Conservation (phyloP, 2,797 vertebrate species). For the Rhabdophis nuchalis region DNA sequence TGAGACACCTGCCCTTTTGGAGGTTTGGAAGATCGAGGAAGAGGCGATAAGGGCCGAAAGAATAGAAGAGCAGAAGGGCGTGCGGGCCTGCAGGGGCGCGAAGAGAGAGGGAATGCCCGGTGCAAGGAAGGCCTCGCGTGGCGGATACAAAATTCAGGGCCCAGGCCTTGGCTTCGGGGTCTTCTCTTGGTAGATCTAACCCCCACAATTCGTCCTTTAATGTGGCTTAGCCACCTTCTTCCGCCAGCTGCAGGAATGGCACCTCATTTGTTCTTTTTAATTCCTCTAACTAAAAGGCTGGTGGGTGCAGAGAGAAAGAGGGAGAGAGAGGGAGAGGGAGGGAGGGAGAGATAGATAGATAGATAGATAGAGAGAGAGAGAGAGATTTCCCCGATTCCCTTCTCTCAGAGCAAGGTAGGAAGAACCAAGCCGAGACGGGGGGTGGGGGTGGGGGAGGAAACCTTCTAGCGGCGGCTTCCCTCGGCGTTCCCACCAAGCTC, state of each 20-base stretch:
- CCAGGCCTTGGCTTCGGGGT: neutral
- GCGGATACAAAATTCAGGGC: neutral
- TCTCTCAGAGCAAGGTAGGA: too few species aligned
- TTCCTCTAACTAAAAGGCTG: neutral
- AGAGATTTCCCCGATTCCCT: neutral
- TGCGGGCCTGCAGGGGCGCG: neutral
- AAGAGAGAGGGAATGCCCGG: neutral
- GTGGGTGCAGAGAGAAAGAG: neutral
- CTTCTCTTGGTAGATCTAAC: neutral
- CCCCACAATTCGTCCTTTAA: neutral
- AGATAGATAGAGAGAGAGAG: too few species aligned
- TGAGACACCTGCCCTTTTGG: neutral
- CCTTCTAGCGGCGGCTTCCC: neutral
- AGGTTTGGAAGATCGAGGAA: neutral
- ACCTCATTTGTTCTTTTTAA: neutral
- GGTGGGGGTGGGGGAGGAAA: too few species aligned
- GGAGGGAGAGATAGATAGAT: fast-evolving
- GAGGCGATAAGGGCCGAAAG: neutral
- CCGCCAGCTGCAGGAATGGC: neutral
- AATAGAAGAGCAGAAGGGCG: too few species aligned
- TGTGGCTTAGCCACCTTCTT: neutral
- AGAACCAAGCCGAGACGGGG: neutral
- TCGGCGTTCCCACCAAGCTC: neutral
- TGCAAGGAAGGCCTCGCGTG: neutral
- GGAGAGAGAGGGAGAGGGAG: fast-evolving